Percentiles rank a stretch among this genome's conserved stretches.
Conservation (phyloP, 2,797 vertebrate species). For the Bothrops alternatus region DNA sequence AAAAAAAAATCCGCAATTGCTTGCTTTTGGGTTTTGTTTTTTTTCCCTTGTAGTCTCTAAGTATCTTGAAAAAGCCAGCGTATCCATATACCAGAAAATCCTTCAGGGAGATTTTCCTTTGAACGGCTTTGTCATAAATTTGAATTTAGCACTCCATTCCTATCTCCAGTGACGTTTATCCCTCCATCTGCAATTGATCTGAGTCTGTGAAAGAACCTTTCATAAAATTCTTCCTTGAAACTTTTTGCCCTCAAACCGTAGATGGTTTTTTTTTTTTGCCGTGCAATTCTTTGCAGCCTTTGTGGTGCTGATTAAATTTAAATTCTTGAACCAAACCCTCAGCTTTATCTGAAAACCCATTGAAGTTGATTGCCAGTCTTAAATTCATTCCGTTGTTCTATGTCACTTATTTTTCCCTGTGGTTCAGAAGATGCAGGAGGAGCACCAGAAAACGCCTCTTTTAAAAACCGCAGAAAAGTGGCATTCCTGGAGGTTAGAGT, state of each 20-base stretch:
- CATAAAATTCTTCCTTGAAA: not conserved
- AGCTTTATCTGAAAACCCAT: not conserved
- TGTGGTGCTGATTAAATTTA: not conserved
- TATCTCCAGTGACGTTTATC: too few species aligned
- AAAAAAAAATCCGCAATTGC: too few species aligned
- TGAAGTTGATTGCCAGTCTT: not conserved
- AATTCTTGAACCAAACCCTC: not conserved
- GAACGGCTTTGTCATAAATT: too few species aligned
- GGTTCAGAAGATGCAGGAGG: not conserved
- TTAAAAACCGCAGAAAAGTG: not conserved
- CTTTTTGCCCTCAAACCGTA: not conserved
- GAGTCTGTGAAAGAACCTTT: not conserved
- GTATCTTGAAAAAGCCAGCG: too few species aligned
- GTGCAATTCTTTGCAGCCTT: not conserved
- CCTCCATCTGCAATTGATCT: not conserved
- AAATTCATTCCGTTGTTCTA: not conserved
- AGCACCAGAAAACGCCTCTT: too few species aligned
- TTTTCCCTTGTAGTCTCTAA: too few species aligned
- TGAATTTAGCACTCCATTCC: too few species aligned
- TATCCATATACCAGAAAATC: too few species aligned
- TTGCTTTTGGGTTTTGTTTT: too few species aligned
- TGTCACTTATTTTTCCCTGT: not conserved
- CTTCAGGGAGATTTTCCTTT: too few species aligned
- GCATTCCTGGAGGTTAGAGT: not conserved
- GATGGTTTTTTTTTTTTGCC: not conserved